Evolutionary conservation across 64 coral and sea anemone species (phyloP).

Genomic region (Stylophora pistillata): DNA sequence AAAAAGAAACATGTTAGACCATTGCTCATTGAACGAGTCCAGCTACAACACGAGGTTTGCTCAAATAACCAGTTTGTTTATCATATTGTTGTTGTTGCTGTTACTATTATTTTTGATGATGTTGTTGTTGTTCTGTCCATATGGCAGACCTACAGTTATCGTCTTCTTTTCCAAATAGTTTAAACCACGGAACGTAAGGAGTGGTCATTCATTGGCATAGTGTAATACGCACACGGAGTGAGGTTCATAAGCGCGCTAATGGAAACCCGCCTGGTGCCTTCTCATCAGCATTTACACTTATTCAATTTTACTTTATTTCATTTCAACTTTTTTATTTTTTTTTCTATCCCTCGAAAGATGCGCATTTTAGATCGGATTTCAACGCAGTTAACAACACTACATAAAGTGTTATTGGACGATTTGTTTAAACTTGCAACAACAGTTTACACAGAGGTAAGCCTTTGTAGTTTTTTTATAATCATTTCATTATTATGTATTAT

Average conservation of each 20-base stretch:
- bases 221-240: too few relatives aligned
- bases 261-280: not conserved
- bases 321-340: not conserved
- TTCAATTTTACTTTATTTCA: too few relatives aligned
- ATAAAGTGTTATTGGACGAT: constrained; percentile 89
- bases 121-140: too few relatives aligned
- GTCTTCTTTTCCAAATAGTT: too few relatives aligned
- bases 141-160: too few relatives aligned
- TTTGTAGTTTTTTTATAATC: not conserved
- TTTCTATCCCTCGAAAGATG: constrained; percentile 68
- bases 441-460: constrained; percentile 90
- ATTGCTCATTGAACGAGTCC: constrained; percentile 92
- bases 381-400: constrained; percentile 80
- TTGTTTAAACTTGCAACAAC: constrained; percentile 87
- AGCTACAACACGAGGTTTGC: constrained; percentile 93
- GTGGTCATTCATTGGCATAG: too few relatives aligned
- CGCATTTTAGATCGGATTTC: constrained; percentile 83
- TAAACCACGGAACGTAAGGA: too few relatives aligned
- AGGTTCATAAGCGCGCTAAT: too few relatives aligned
- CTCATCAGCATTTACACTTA: not conserved
- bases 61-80: not conserved
- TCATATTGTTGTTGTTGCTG: too few relatives aligned
- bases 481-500: too few relatives aligned
- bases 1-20: constrained; percentile 97
- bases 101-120: too few relatives aligned